Evolutionary conservation across 2,113 vertebrate genomes (phyloP), one percentile per base, ranked within the genome.

Genomic region (Ceyx margarethae): DNA sequence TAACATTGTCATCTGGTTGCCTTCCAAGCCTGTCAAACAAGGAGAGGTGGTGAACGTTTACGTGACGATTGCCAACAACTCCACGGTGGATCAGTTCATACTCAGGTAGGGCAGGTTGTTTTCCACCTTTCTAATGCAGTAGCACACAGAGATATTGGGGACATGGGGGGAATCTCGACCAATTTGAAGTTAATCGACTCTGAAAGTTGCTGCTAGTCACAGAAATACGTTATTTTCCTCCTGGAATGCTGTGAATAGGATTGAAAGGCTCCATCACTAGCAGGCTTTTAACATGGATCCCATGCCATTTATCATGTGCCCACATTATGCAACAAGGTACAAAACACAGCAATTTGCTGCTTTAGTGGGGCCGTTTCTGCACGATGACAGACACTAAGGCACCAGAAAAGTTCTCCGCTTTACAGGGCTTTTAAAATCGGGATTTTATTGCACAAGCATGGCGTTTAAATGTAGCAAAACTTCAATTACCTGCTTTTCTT

Each of bases 21-120:
- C 99, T 3, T 98, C 98, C 13, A 95, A 95, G 78, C 98, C 99
- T 0, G 97, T 98, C 76, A 98, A 97, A 25, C 99, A 98, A 76
- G 98, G 99, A 72, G 98, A 99, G 50, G 98, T 99, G 1, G 97
- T 99, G 75, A 99, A 98, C 0, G 98, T 98, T 28, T 98, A 97
- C 11, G 97, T 99, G 94, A 98, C 98, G 0, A 71, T 98, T 13
- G 95, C 98, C 25, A 98, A 98, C 81, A 98, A 98, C 60, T 98
- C 98, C 61, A 98, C 98, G 0, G 98, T 98, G 97, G 98, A 99
- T 80, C 97, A 98, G 93, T 99, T 99, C 96, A 97, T 98, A 17
- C 97, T 99, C 90, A 99, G 99, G 99, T 99, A 97, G 62, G 85
- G 81, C 40, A 4, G 22, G 10, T 3, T 14, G 46, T 33, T 15